Evolutionary conservation across 1,140 invertebrate genomes (phyloP), one percentile per base, ranked within the genome.

Genomic region (Ceratitis capitata): DNA sequence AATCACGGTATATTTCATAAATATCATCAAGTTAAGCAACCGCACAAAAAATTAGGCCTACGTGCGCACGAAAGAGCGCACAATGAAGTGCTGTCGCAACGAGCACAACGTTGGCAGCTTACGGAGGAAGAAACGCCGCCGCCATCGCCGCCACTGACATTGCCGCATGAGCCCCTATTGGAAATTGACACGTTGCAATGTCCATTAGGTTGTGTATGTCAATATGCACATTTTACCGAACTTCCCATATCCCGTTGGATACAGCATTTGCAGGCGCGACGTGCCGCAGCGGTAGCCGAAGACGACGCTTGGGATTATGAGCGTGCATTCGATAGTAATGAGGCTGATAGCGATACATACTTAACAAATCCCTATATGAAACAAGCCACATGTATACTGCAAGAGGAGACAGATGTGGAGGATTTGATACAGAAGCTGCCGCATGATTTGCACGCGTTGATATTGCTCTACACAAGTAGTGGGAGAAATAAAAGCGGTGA

Each of bases 371-470:
- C 88, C 23, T 89, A 94, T 32, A 88, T 94, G 4, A 93, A 93
- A 88, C 92, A 94, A 29, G 94, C 93, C 39, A 95, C 93, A 3
- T 95, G 94, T 83, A 92, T 95, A 35, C 87, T 95, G 29, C 92
- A 93, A 88, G 89, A 92, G 0, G 92, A 93, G 87, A 91, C 86
- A 1, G 88, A 93, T 49, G 90, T 93, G 3, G 85, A 91, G 29
- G 88, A 92, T 51, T 88, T 94, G 35, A 87, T 95, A n/a, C 69
- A 89, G 19, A 87, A 89, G 47, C 87, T 95, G 84, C 93, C 94
- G 9, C 88, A 91, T 9, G 92, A 94, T 87, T 90, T 94, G 82
- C 93, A 95, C 89, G 94, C 94, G 26, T 85, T 93, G 69, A 91
- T 92, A 16, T 86, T 93, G 83, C 86, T 94, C 5, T 93, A 94